phyloP scores from a whole-genome alignment of 2,888 invertebrate genomes.

The Hydriomena furcata region DNA sequence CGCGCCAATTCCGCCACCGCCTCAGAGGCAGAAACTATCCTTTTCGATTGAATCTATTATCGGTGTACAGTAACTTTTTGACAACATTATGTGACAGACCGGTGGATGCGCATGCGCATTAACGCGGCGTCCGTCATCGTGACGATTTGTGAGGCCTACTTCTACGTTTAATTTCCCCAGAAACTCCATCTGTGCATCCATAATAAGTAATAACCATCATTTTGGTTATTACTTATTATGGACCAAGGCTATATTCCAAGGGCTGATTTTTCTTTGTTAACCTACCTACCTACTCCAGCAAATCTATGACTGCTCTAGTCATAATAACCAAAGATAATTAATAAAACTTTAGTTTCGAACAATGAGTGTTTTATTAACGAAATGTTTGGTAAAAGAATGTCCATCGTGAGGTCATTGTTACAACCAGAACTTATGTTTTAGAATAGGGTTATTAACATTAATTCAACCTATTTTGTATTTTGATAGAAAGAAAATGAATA shows the following conservation, averaged over 20 bases:
- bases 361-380: constrained; percentile 83
- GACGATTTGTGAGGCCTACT: too few relatives aligned
- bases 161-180: too few relatives aligned
- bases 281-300: too few relatives aligned
- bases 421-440: constrained; percentile 62
- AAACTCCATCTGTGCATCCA: too few relatives aligned
- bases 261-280: too few relatives aligned
- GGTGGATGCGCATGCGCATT: too few relatives aligned
- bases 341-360: constrained; percentile 57
- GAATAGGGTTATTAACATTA: constrained; percentile 35
- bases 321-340: too few relatives aligned
- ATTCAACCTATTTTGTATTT: constrained; percentile 35
- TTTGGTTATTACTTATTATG: too few relatives aligned
- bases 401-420: constrained; percentile 72
- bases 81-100: background rate
- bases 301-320: too few relatives aligned
- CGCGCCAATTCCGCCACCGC: constrained; percentile 56
- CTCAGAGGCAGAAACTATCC: constrained; percentile 72
- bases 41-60: constrained; percentile 89
- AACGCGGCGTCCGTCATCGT: too few relatives aligned
- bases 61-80: constrained; percentile 77
- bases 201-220: too few relatives aligned
- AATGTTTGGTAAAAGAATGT: constrained; percentile 76
- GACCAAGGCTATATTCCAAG: too few relatives aligned
- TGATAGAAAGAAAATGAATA: constrained; percentile 56